Evolutionary conservation across 2,797 vertebrate genomes (phyloP), one percentile per base, ranked within the genome.

Genomic region (Phrynocephalus forsythii): DNA sequence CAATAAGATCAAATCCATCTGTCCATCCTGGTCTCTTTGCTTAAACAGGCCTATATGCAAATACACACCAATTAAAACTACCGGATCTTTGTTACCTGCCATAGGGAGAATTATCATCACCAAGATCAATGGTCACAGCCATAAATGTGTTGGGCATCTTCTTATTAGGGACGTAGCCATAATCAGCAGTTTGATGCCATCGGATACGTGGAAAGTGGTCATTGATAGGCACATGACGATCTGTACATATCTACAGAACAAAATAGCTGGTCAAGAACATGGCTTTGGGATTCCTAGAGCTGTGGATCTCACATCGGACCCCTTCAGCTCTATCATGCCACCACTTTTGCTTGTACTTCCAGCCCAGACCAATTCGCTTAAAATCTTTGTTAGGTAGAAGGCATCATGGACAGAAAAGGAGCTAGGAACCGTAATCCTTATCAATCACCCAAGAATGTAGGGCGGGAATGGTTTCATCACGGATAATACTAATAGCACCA

Each of bases 181-280:
- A 66, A 78, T 98, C 97, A 0, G 98, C 98, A 0, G 98, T 98
- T 93, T 99, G 98, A 93, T 99, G 98, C 99, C 98, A 99, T 18
- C 99, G 98, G 88, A 99, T 97, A 6, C 96, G 92, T 28, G 98
- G 95, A 1, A 97, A 98, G 68, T 90, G 75, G 5, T 97, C 90
- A 0, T 90, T 86, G 0, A 0, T 78, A n/a, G 90, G 85, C 28
- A 0, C 30, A 0, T 0, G 89, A 16, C 0, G 88, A 6, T 87
- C 81, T 3, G 96, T 94, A 88, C 95, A 96, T 76, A 97, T 89
- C 97, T 97, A 80, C 0, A 5, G 90, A 69, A 67, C 48, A 82
- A 77, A 33, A 3, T 11, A 80, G 18, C 38, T 24, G 28, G 44
- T 69, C 48, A 20, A 67, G 28, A 30, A 60, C 16, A 7, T n/a